phyloP scores from a whole-genome alignment of 2,113 vertebrate genomes.

The Rhinoderma darwinii region DNA sequence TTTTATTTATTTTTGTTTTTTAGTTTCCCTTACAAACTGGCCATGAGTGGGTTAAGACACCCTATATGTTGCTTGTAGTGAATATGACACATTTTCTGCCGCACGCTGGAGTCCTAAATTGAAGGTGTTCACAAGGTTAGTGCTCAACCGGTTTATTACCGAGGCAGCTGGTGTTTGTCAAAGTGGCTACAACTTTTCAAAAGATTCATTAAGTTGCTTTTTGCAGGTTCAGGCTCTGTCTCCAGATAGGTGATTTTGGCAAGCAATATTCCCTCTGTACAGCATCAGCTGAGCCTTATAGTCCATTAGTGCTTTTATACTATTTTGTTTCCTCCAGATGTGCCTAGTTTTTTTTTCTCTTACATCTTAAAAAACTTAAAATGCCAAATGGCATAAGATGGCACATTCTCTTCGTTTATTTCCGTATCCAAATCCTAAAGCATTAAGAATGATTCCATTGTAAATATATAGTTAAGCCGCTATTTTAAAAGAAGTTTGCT shows the following conservation, averaged over 20 bases:
- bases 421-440: background rate
- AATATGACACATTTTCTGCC: conserved; percentile 1
- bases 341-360: background rate
- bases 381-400: conserved; percentile 11
- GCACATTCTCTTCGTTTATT: background rate
- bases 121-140: conserved; percentile 30
- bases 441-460: background rate
- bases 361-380: background rate
- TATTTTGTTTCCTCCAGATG: conserved; percentile 27
- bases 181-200: conserved; percentile 25
- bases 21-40: background rate
- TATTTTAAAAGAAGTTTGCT: background rate
- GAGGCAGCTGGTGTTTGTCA: conserved; percentile 33
- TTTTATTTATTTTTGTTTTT: background rate
- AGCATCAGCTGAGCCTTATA: conserved; percentile 27
- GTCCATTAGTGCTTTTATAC: conserved; percentile 27
- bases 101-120: background rate
- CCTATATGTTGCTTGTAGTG: too few species aligned
- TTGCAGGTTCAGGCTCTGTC: background rate
- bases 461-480: background rate
- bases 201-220: conserved; percentile 44
- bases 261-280: conserved; percentile 22
- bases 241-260: conserved; percentile 41
- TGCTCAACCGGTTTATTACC: background rate
- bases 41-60: background rate